phyloP scores from a whole-genome alignment of 1,140 invertebrate species.

The Bombus pyrosoma region DNA sequence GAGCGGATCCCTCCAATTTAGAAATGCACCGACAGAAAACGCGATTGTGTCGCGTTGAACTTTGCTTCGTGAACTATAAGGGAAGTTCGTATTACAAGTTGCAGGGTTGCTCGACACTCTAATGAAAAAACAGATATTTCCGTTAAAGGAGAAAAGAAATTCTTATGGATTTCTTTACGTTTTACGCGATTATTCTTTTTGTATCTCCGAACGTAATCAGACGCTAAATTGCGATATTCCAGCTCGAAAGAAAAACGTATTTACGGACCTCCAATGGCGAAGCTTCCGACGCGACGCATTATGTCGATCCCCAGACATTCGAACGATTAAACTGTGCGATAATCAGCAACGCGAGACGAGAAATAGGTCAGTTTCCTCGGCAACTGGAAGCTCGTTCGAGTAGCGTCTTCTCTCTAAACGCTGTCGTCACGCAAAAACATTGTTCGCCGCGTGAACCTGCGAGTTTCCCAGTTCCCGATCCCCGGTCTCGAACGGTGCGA shows the following conservation, averaged over 20 bases:
- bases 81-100: too few relatives aligned
- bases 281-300: background rate
- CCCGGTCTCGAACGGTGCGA: background rate
- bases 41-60: too few relatives aligned
- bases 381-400: background rate
- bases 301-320: background rate
- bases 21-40: too few relatives aligned
- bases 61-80: too few relatives aligned
- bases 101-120: too few relatives aligned
- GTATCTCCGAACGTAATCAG: background rate
- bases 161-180: too few relatives aligned
- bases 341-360: background rate
- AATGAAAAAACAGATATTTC: background rate
- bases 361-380: background rate
- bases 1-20: too few relatives aligned
- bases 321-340: conserved; percentile 30
- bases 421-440: background rate
- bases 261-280: background rate
- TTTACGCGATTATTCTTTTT: background rate
- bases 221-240: background rate
- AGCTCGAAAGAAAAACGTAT: too few relatives aligned
- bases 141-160: too few relatives aligned
- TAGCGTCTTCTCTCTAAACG: background rate
- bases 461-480: background rate
- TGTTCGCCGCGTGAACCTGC: background rate